These are phyloP conservation scores for Porphyrio hochstetteri DNA, from an alignment of 2,113 vertebrate species.

Conservation along the genomic window DNA sequence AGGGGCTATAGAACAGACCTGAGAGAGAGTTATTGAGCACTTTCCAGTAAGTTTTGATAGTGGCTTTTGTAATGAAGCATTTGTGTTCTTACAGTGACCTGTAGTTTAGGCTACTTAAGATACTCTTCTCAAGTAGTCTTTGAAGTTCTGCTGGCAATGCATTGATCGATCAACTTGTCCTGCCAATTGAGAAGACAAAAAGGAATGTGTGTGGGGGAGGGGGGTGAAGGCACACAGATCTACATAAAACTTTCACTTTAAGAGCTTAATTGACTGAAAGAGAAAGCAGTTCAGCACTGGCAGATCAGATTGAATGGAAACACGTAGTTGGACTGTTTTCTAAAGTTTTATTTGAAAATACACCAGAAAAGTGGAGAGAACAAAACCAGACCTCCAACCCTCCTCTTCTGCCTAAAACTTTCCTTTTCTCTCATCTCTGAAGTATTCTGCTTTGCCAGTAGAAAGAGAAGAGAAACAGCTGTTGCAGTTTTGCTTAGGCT, in stretches of 20 bases:
- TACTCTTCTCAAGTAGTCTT: slow-evolving; percentile 4
- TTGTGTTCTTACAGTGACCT: not conserved
- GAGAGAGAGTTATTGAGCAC: not conserved
- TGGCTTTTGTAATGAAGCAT: not conserved
- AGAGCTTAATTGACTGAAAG: not conserved
- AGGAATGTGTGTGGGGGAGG: not conserved
- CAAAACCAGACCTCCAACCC: slow-evolving; percentile 3
- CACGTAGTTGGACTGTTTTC: not conserved
- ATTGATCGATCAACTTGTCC: not conserved
- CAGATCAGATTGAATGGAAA: not conserved
- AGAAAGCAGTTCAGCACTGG: not conserved
- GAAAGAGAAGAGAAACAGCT: slow-evolving; percentile 51
- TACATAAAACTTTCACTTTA: not conserved
- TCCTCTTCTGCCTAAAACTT: slow-evolving; percentile 31
- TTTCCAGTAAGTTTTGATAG: not conserved
- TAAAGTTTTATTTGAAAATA: slow-evolving; percentile 28
- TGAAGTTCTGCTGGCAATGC: not conserved
- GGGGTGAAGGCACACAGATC: not conserved
- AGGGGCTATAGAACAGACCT: not conserved
- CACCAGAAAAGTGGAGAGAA: not conserved
- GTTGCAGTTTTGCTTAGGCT: slow-evolving; percentile 25
- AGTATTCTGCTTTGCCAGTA: slow-evolving; percentile 39
- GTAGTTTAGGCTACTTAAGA: not conserved
- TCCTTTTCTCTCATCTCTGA: slow-evolving; percentile 36
- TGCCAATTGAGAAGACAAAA: not conserved